Conservation (phyloP, 2,113 vertebrate species). For the Charadrius vociferus region DNA sequence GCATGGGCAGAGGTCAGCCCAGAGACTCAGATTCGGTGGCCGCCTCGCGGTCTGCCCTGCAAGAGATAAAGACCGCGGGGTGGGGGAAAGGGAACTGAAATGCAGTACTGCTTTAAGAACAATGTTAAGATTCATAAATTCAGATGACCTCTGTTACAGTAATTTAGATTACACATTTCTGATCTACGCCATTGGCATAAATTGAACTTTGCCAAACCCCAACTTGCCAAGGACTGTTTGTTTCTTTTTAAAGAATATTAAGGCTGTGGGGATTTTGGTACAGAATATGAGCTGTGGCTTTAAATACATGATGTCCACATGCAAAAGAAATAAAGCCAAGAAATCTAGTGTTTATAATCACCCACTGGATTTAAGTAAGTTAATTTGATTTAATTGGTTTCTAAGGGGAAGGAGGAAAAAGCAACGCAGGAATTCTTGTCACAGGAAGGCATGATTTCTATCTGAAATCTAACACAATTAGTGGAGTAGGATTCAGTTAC, state of each 20-base stretch:
- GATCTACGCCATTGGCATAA: background rate
- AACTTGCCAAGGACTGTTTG: background rate
- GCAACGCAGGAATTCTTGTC: conserved; percentile 15
- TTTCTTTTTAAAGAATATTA: background rate
- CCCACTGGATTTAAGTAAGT: background rate
- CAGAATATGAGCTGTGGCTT: background rate
- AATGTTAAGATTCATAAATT: background rate
- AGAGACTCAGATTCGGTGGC: accelerated
- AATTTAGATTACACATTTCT: background rate
- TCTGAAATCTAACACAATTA: conserved; percentile 61
- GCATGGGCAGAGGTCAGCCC: accelerated
- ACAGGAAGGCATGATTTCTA: conserved; percentile 31
- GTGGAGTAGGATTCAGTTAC: conserved; percentile 31
- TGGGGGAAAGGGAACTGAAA: background rate
- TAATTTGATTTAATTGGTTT: conserved; percentile 27
- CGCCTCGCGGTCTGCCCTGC: background rate
- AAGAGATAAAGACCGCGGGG: background rate
- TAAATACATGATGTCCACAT: background rate
- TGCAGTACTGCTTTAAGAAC: background rate
- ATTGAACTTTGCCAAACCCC: background rate
- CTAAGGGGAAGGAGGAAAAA: conserved; percentile 22
- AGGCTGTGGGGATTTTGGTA: background rate
- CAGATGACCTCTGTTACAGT: background rate
- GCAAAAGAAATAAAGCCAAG: background rate
- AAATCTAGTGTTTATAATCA: background rate